These are phyloP conservation scores for Morone saxatilis DNA, from an alignment of 2,113 vertebrate species.

Conservation along the genomic window DNA sequence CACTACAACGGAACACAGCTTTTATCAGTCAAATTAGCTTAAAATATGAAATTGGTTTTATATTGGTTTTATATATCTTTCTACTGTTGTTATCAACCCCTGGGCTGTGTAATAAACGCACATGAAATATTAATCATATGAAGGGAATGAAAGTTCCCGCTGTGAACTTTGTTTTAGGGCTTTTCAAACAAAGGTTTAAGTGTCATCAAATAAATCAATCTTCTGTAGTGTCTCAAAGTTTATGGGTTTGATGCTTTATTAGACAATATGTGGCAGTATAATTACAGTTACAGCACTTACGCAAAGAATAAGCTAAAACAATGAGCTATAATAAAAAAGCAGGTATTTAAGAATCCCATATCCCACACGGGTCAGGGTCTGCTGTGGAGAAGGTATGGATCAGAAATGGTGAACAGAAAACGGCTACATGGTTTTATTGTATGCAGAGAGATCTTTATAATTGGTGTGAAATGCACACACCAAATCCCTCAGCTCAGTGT, in stretches of 20 bases:
- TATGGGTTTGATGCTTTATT: slow-evolving; percentile 2
- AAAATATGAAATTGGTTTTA: slow-evolving; percentile 38
- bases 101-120: slow-evolving; percentile 45
- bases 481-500: slow-evolving; percentile 33
- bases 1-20: slow-evolving; percentile 2
- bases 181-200: slow-evolving; percentile 14
- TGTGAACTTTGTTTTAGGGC: slow-evolving; percentile 9
- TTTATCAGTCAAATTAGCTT: slow-evolving; percentile 28
- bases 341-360: slow-evolving; percentile 35
- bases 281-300: neutral
- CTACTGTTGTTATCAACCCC: slow-evolving; percentile 17
- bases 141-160: neutral
- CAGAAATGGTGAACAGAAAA: slow-evolving; percentile 14
- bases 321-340: neutral
- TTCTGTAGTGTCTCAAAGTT: neutral
- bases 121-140: slow-evolving; percentile 48
- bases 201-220: slow-evolving; percentile 12
- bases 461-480: slow-evolving; percentile 68
- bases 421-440: slow-evolving; percentile 21
- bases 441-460: slow-evolving; percentile 57
- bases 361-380: neutral
- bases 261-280: neutral
- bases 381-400: slow-evolving; percentile 29
- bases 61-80: slow-evolving; percentile 45
- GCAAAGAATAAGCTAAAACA: neutral